A percentile compares a stretch with the other conserved stretches of the same genome.
Conservation (phyloP, 2,888 invertebrate genomes). For the Drosophila seclusa region DNA sequence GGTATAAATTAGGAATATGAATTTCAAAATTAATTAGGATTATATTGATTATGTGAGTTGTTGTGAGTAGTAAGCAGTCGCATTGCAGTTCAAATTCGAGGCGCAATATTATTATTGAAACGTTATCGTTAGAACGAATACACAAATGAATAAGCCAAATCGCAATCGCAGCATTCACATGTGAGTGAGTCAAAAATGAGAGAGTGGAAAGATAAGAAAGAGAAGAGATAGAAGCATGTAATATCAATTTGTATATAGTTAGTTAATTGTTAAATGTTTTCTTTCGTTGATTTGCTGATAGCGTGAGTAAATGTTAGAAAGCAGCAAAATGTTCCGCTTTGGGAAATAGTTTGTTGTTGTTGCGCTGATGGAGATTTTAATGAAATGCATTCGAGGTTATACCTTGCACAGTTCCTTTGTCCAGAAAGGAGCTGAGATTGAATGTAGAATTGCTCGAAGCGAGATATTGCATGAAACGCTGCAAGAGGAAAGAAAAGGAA, state of each 20-base stretch:
- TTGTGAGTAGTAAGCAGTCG: slow-evolving; percentile 55
- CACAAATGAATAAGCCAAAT: slow-evolving; percentile 70
- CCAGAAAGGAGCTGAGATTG: slow-evolving; percentile 98
- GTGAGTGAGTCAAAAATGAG: slow-evolving; percentile 14
- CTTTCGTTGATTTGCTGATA: slow-evolving; percentile 7
- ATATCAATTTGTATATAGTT: slow-evolving; percentile 19
- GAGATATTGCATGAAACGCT: slow-evolving; percentile 99
- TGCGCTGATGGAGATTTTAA: slow-evolving; percentile 4
- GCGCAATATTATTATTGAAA: slow-evolving; percentile 42
- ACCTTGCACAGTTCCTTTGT: slow-evolving; percentile 99
- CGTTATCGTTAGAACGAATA: slow-evolving; percentile 60
- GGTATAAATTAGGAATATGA: slow-evolving; percentile 27
- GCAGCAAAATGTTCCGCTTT: slow-evolving; percentile 43
- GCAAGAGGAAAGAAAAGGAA: slow-evolving; percentile 82
- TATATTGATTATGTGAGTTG: slow-evolving; percentile 29
- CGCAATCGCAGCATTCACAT: slow-evolving; percentile 66
- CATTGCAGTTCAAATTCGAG: slow-evolving; percentile 37
- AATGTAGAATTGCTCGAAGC: slow-evolving; percentile 99
- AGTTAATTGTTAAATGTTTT: slow-evolving; percentile 10
- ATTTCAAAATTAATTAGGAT: slow-evolving; percentile 25
- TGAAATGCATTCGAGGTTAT: slow-evolving; percentile 76
- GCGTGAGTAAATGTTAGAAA: slow-evolving; percentile 49
- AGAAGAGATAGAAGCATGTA: slow-evolving; percentile 53
- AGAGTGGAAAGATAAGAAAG: slow-evolving; percentile 16
- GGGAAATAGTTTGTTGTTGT: not conserved